Evolutionary conservation across 2,797 vertebrate genomes (phyloP), one percentile per base, ranked within the genome.

Genomic region (Paguma larvata): DNA sequence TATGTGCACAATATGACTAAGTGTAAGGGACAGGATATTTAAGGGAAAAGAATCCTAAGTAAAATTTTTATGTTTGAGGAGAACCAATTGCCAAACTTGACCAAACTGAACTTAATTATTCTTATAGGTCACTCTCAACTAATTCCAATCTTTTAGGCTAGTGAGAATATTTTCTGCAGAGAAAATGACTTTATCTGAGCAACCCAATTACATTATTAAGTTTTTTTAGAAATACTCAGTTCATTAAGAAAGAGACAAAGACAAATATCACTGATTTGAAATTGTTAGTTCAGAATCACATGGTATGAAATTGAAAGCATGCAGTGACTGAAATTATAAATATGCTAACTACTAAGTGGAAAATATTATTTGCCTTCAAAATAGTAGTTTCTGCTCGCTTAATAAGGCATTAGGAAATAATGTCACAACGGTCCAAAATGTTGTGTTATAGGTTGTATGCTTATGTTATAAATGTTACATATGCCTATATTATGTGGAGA

Each of bases 171-270:
- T 94, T 87, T 85, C 68, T 73, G n/a, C 79, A 91, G 34, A 86
- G 85, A 77, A 96, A 85, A 96, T 56, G 13, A 90, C 70, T 96
- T 92, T 77, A 92, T 96, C 68, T 86, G 79, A 92, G 51, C 27
- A 89, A 92, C 30, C 41, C 59, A 91, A 85, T 93, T 86, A 89
- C 19, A 80, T 95, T 84, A 89, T 92, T 94, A 79, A 65, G 63
- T 70, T 38, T 97, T 97, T 95, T 93, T 15, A 82, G 85, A 96
- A 96, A 95, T 96, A 56, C 93, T 95, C 65, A 92, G 59, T 96
- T 97, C 93, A 96, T 98, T 98, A 97, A 94, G 79, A 94, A 96
- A 12, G 65, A 95, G 95, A 97, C 95, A 96, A 96, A 97, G 89
- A 97, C 89, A 89, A 97, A 94, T 96, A 89, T 80, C 59, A 83